A percentile compares a stretch with the other conserved stretches of the same genome.
Evolutionary conservation across 2,797 vertebrate species (phyloP).

Genomic region (Petrocephalus schoutedeni): DNA sequence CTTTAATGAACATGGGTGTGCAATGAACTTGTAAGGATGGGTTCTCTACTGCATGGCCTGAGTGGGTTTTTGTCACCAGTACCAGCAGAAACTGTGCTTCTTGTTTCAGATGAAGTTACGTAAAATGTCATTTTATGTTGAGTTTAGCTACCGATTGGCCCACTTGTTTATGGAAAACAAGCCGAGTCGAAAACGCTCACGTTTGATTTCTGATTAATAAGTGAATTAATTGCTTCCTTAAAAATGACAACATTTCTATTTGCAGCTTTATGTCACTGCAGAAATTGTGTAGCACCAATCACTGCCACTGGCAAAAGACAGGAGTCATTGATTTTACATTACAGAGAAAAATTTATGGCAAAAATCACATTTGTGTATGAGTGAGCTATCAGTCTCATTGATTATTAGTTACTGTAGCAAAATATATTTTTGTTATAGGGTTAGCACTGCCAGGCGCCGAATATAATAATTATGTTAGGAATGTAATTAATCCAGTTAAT

Average conservation of each 20-base stretch:
- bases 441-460: background rate
- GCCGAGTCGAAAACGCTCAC: background rate
- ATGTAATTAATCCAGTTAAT: constrained; percentile 8
- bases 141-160: background rate
- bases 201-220: background rate
- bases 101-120: too few species aligned
- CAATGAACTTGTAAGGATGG: background rate
- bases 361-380: background rate
- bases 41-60: background rate
- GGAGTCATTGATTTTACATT: background rate
- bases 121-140: background rate
- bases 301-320: background rate
- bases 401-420: background rate
- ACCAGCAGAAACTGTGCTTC: background rate
- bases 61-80: background rate
- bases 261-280: background rate
- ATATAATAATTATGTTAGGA: background rate
- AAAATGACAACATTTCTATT: background rate
- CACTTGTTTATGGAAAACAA: background rate
- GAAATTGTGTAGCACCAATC: background rate
- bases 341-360: background rate
- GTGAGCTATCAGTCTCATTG: background rate
- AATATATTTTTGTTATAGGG: background rate
- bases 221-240: background rate
- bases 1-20: background rate